Evolutionary conservation across 2,888 invertebrate genomes (phyloP), one percentile per base, ranked within the genome.

Genomic region (Lysandra bellargus): DNA sequence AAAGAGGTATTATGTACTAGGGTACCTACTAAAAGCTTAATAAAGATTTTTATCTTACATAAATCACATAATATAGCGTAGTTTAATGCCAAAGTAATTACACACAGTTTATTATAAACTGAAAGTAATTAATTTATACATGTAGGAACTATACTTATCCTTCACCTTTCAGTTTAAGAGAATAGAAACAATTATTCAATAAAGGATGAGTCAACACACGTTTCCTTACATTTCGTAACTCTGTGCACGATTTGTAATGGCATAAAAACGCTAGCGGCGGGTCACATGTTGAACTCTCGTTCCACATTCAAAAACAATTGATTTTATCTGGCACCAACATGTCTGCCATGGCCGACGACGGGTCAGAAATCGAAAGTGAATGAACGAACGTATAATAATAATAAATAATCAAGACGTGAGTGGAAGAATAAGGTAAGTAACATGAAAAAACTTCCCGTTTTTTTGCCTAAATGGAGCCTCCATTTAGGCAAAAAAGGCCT

Each of bases 231-330:
- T 76, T 76, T 76, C 57, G 57, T 57, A 76, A 76, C 57, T 76
- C 23, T 37, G 14, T 30, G 76, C 76, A 76, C 76, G 76, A 76
- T 57, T 57, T 76, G 76, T 76, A 76, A 76, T 76, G 76, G 53
- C 76, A 76, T 30, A 33, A 76, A 76, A 76, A 76, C 74, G 53
- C 53, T 49, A 75, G 53, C 30, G 44, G 74, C 53, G 33, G 76
- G 76, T 76, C 57, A 76, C 33, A 49, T 49, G 76, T 14, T 57
- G 76, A 76, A 76, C 76, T 76, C 76, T 30, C 30, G 76, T 76
- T 76, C 76, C 76, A 57, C 57, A 53, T 76, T 76, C 53, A 57
- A 76, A 76, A 76, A 75, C 75, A 75, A 75, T 75, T 75, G 75
- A 75, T 75, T 75, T 75, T 49, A 75, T 76, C 76, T 57, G 76